Conservation (phyloP, 2,797 vertebrate species). For the Microchirus variegatus region DNA sequence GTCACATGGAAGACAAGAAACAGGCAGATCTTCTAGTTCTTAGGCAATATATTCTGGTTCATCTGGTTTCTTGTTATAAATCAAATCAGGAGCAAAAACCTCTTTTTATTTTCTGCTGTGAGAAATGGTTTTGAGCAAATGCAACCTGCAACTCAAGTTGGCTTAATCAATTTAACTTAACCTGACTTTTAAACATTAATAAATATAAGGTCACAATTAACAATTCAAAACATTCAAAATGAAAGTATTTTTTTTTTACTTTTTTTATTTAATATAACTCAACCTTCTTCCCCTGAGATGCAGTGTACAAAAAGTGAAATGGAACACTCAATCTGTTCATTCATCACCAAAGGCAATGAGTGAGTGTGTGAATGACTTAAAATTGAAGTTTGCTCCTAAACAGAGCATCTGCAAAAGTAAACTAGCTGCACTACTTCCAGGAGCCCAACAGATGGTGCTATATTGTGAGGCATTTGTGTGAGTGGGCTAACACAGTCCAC, state of each 20-base stretch:
- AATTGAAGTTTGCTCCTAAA: not conserved
- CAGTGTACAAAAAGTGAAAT: too few relatives aligned
- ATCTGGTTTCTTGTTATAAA: not conserved
- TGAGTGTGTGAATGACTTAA: too few relatives aligned
- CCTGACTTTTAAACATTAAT: not conserved
- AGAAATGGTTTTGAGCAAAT: not conserved
- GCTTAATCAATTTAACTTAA: not conserved
- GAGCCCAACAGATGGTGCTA: conserved; percentile 79
- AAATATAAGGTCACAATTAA: too few relatives aligned
- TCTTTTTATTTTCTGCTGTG: not conserved
- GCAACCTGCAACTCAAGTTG: not conserved
- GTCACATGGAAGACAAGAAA: conserved; percentile 16
- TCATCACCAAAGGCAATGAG: not conserved
- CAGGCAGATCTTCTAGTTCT: conserved; percentile 1
- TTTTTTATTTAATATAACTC: too few relatives aligned
- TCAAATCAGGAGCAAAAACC: not conserved
- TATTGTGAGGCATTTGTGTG: conserved; percentile 62
- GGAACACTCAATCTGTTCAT: too few relatives aligned
- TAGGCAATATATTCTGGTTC: not conserved
- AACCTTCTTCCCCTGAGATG: too few relatives aligned
- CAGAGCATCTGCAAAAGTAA: not conserved
- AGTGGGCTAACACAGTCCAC: conserved; percentile 1
- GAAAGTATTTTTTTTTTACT: too few relatives aligned
- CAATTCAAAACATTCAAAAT: too few relatives aligned
- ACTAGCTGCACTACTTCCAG: conserved; percentile 51